These are phyloP conservation scores for Triplophysa siluroides DNA, from an alignment of 2,113 vertebrate species.

Conservation along the genomic window DNA sequence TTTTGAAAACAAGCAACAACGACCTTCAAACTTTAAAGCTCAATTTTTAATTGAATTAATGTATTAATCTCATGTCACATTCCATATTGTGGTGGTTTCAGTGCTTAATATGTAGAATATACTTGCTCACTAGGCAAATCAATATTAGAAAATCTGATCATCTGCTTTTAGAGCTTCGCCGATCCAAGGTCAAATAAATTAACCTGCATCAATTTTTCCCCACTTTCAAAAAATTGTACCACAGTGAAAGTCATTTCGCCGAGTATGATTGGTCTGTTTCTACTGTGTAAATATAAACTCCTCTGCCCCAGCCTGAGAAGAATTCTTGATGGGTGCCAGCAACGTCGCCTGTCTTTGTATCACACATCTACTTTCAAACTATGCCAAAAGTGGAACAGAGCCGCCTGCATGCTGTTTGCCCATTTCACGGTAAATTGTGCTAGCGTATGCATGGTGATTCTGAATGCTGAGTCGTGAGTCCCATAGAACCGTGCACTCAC, in stretches of 20 bases:
- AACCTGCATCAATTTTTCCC: background rate
- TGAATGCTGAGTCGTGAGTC: slow-evolving; percentile 17
- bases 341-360: slow-evolving; percentile 28
- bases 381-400: slow-evolving; percentile 44
- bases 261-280: background rate
- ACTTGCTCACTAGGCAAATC: background rate
- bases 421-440: slow-evolving; percentile 49
- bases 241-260: background rate
- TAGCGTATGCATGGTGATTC: slow-evolving; percentile 40
- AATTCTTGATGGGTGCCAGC: slow-evolving; percentile 29
- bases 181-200: background rate
- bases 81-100: background rate
- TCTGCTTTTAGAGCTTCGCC: background rate
- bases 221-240: background rate
- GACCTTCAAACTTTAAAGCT: too few relatives aligned
- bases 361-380: slow-evolving; percentile 41
- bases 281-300: slow-evolving; percentile 37
- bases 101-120: background rate
- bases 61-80: too few relatives aligned
- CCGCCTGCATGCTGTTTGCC: slow-evolving; percentile 35
- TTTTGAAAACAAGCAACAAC: too few relatives aligned
- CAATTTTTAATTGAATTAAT: too few relatives aligned
- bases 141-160: background rate
- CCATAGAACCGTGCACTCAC: background rate
- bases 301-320: slow-evolving; percentile 12